These are phyloP conservation scores for Drosophila bunnanda DNA, from an alignment of 2,888 invertebrate species.

Conservation along the genomic window DNA sequence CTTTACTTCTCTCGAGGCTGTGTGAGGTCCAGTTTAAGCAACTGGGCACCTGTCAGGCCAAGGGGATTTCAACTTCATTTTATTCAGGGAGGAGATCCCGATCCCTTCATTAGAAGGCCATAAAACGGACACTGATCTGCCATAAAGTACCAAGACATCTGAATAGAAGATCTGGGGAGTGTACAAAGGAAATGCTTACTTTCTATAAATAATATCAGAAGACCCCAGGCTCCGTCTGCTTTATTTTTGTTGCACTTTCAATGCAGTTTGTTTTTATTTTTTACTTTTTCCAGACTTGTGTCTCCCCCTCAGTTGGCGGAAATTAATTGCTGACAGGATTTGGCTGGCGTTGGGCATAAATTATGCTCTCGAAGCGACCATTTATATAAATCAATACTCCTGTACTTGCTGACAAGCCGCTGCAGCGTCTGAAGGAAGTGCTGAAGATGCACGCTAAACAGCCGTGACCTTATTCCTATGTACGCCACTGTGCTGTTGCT, in stretches of 20 bases:
- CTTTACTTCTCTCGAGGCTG: constrained; percentile 2
- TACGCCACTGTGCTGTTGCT: constrained; percentile 63
- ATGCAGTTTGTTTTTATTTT: constrained; percentile 31
- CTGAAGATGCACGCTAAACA: constrained; percentile 14
- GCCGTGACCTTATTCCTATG: constrained; percentile 66
- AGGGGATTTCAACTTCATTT: constrained; percentile 7
- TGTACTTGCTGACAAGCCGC: constrained; percentile 64
- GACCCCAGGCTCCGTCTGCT: constrained; percentile 33
- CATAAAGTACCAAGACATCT: constrained; percentile 40
- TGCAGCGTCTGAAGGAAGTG: constrained; percentile 13
- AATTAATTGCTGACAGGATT: constrained; percentile 67
- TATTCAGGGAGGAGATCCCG: constrained; percentile 7
- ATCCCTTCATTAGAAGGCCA: constrained; percentile 38
- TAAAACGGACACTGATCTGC: constrained; percentile 33
- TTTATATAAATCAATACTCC: constrained; percentile 69
- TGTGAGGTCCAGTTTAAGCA: constrained; percentile 32
- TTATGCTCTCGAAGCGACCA: constrained; percentile 62
- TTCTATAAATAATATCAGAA: constrained; percentile 35
- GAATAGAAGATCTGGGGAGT: constrained; percentile 6
- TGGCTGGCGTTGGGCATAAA: constrained; percentile 59
- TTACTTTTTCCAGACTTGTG: constrained; percentile 20
- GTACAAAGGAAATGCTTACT: not conserved
- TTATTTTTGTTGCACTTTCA: constrained; percentile 61
- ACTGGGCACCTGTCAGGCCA: constrained; percentile 32
- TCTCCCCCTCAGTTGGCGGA: constrained; percentile 47